Conservation (phyloP, 2,797 vertebrate genomes). For the Micrastur ruficollis region DNA sequence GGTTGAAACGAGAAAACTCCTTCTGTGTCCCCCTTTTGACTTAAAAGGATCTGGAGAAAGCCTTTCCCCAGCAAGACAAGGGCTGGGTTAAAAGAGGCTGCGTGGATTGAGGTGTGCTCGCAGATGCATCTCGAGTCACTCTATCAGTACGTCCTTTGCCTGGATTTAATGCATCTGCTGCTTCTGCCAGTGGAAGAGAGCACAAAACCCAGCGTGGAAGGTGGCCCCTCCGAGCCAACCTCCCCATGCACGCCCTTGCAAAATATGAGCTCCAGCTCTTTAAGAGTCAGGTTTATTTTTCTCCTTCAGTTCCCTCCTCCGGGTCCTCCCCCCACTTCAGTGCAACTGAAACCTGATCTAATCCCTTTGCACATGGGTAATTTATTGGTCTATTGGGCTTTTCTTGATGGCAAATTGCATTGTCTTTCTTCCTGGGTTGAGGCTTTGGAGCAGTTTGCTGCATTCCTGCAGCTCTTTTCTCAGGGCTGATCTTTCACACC, state of each 20-base stretch:
- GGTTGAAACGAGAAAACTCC: background rate
- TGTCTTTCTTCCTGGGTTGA: constrained; percentile 82
- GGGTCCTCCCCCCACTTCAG: constrained; percentile 56
- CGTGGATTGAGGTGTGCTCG: background rate
- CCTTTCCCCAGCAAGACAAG: background rate
- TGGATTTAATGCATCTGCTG: background rate
- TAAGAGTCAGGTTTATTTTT: constrained; percentile 72
- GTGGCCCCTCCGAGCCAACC: background rate
- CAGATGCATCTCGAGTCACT: background rate
- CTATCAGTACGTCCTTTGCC: background rate
- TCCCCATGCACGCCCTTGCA: constrained; percentile 4
- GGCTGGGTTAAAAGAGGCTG: background rate
- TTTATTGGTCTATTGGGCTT: constrained; percentile 88
- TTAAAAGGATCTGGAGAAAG: background rate
- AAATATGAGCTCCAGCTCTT: constrained; percentile 71
- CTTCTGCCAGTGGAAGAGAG: background rate
- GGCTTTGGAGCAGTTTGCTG: constrained; percentile 66
- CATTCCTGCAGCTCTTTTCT: constrained; percentile 76
- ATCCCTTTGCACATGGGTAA: constrained; percentile 84
- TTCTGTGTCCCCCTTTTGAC: background rate
- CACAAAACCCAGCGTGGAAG: background rate
- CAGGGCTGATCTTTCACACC: constrained; percentile 71
- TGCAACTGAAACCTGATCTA: constrained; percentile 81
- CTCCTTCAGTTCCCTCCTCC: constrained; percentile 39
- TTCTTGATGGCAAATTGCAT: constrained; percentile 85